Evolutionary conservation across 2,113 vertebrate genomes (phyloP), one percentile per base, ranked within the genome.

Genomic region (Pomatorhinus ruficollis): DNA sequence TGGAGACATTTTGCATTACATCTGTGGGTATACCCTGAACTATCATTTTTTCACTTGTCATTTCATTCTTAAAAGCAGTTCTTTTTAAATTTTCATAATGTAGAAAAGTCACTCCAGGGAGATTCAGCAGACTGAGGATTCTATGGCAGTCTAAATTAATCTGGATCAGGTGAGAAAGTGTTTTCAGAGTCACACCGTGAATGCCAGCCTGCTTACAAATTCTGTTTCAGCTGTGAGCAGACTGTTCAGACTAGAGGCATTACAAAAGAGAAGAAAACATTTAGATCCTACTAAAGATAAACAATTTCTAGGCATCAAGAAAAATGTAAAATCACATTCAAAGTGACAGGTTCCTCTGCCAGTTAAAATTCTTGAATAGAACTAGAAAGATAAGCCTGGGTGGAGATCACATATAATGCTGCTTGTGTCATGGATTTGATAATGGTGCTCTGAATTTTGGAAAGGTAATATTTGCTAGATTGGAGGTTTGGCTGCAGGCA

Each of bases 231-330:
- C 83, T 70, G 15, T 63, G 72, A 94, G 60, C 63, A 83, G 52
- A 33, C 40, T 78, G 91, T 91, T 94, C 86, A 95, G 76, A 82
- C 50, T 90, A 75, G 61, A 95, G 35, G 54, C 33, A 72, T 94
- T 85, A 92, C 63, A 75, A 95, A 95, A 78, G 22, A 0, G 1
- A 96, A 93, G 47, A 92, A 96, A 95, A 66, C 76, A 82, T 74
- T 92, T 82, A 89, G 56, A 82, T 89, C 33, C 27, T 79, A 45
- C 39, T 84, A 56, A 95, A 76, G 44, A 90, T 50, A 94, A 96
- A 94, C 83, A 91, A 87, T 95, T 95, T 93, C 87, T 87, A 84
- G 25, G 37, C 42, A 59, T 69, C 21, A 72, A 85, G 57, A 94
- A 89, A 72, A 61, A 45, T 44, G 35, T 75, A 47, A 93, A 93